Percentiles rank a stretch among this genome's conserved stretches.
These are phyloP conservation scores for cattle (Bos taurus) DNA, from an alignment of 2,113 vertebrate genomes.

Conservation along the genomic window ARS-UCD2.0 NC_037332.1:82000001-82000500, in stretches of 20 bases:
- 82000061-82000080: not conserved
- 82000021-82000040: conserved; percentile 3
- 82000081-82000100: not conserved
- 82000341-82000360: conserved; percentile 82
- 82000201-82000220: conserved; percentile 49
- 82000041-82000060: not conserved
- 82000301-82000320: conserved; percentile 83
- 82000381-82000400: conserved; percentile 80
- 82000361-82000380: conserved; percentile 80
- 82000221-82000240: conserved; percentile 76
- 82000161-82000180: conserved; percentile 63
- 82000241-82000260: conserved; percentile 79
- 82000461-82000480: conserved; percentile 66
- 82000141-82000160: conserved; percentile 51
- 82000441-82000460: conserved; percentile 70
- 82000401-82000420: conserved; percentile 71
- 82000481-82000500: conserved; percentile 42
- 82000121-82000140: conserved; percentile 40
- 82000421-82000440: conserved; percentile 74
- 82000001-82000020: not conserved
- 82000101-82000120: conserved; percentile 39
- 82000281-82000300: conserved; percentile 77
- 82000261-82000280: conserved; percentile 81
- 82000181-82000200: conserved; percentile 25
- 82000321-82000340: conserved; percentile 81